Evolutionary conservation across 2,113 vertebrate genomes (phyloP).

Genomic region (Bambusicola thoracicus): DNA sequence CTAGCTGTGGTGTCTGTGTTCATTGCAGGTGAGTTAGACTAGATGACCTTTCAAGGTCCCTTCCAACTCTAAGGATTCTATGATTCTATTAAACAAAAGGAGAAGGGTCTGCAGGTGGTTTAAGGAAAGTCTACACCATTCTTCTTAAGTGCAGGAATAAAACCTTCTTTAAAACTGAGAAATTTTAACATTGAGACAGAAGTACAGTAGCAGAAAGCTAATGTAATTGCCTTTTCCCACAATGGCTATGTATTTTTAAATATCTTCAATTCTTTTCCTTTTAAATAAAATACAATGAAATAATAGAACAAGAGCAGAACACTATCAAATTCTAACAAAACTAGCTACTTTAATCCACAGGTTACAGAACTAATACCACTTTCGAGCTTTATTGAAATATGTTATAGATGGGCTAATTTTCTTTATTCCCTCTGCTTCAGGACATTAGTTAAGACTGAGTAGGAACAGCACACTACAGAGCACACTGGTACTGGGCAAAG

Average conservation of each 20-base stretch:
- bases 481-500: background rate
- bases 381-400: conserved; percentile 56
- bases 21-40: too few relatives aligned
- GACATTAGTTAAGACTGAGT: background rate
- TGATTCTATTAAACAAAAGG: background rate
- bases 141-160: background rate
- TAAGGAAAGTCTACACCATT: background rate
- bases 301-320: conserved; percentile 50
- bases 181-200: conserved; percentile 1
- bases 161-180: background rate
- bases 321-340: conserved; percentile 1
- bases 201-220: conserved; percentile 3
- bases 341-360: conserved; percentile 16
- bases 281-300: conserved; percentile 52
- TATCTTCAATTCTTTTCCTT: conserved; percentile 34
- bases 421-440: background rate
- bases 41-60: too few relatives aligned
- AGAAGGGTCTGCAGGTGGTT: background rate
- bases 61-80: too few relatives aligned
- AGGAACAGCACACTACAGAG: background rate
- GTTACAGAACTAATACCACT: conserved; percentile 56
- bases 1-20: too few relatives aligned
- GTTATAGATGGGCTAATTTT: conserved; percentile 41
- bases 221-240: conserved; percentile 28
- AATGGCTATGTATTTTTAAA: conserved; percentile 56